Conservation (phyloP, 2,888 invertebrate genomes). For the Acanthopleura granulata region DNA sequence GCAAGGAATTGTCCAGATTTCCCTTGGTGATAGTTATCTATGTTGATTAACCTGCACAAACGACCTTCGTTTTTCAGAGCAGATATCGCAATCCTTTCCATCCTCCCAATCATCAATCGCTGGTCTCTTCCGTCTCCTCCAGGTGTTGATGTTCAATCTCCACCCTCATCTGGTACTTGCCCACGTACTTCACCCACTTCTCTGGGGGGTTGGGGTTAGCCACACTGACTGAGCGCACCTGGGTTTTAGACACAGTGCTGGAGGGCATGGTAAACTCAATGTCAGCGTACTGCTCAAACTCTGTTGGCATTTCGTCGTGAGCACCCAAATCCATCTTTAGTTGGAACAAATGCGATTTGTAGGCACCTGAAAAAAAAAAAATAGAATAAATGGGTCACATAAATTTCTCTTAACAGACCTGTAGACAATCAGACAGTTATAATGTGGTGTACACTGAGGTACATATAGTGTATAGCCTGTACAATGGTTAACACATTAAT, state of each 20-base stretch:
- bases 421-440: neutral
- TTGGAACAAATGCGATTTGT: slow-evolving; percentile 96
- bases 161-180: slow-evolving; percentile 80
- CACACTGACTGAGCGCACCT: slow-evolving; percentile 85
- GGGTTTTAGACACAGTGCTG: slow-evolving; percentile 89
- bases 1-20: too few species aligned
- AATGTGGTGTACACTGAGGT: neutral
- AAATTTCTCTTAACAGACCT: neutral
- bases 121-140: neutral
- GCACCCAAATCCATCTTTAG: slow-evolving; percentile 95
- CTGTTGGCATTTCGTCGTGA: slow-evolving; percentile 96
- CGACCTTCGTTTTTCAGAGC: too few species aligned
- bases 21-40: too few species aligned
- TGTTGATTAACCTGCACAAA: too few species aligned
- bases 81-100: neutral
- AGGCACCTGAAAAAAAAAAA: slow-evolving; percentile 81
- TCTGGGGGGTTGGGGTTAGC: slow-evolving; percentile 85
- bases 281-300: slow-evolving; percentile 87
- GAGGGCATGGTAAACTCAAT: slow-evolving; percentile 98
- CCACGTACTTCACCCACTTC: slow-evolving; percentile 96
- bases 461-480: too few species aligned
- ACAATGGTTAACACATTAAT: too few species aligned
- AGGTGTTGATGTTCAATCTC: slow-evolving; percentile 55
- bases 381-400: neutral
- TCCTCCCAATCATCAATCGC: neutral